A percentile compares a stretch with the other conserved stretches of the same genome.
Evolutionary conservation across 2,888 invertebrate genomes (phyloP).

Genomic region (Eupithecia abbreviata): DNA sequence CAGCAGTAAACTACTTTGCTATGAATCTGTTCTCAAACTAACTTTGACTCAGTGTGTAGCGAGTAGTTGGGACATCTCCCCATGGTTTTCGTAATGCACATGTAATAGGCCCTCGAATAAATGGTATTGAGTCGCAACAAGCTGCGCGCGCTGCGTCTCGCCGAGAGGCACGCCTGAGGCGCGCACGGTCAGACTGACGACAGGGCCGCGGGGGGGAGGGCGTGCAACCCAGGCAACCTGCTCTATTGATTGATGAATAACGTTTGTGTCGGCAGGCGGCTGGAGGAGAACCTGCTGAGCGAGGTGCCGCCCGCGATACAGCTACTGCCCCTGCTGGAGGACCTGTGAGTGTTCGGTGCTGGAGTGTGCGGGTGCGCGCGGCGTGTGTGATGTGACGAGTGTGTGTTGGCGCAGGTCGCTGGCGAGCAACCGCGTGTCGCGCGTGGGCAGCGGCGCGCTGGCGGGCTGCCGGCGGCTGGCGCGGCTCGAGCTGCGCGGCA

Average conservation of each 20-base stretch:
- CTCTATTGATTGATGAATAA: neutral
- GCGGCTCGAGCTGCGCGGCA: constrained; percentile 92
- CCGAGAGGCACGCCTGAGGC: too few relatives aligned
- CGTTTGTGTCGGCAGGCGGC: constrained; percentile 59
- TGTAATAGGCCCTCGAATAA: too few relatives aligned
- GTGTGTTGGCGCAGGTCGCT: constrained; percentile 85
- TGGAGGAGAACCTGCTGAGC: constrained; percentile 79
- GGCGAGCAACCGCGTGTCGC: constrained; percentile 84
- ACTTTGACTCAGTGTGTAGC: too few relatives aligned
- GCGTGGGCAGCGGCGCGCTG: constrained; percentile 85
- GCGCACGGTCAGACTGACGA: neutral
- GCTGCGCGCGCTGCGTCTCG: neutral
- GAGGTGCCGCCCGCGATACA: constrained; percentile 90
- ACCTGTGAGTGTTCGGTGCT: constrained; percentile 88
- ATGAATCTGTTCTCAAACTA: too few relatives aligned
- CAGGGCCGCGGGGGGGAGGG: neutral
- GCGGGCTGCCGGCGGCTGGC: constrained; percentile 88
- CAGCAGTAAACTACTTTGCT: too few relatives aligned
- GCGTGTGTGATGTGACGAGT: neutral
- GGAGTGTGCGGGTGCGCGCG: neutral
- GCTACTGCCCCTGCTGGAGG: constrained; percentile 89
- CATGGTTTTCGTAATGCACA: too few relatives aligned
- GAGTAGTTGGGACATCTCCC: too few relatives aligned
- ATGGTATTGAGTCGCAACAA: neutral
- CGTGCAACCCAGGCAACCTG: too few relatives aligned